phyloP scores from a whole-genome alignment of 1,140 invertebrate species.

The Drosophila arawakana region DNA sequence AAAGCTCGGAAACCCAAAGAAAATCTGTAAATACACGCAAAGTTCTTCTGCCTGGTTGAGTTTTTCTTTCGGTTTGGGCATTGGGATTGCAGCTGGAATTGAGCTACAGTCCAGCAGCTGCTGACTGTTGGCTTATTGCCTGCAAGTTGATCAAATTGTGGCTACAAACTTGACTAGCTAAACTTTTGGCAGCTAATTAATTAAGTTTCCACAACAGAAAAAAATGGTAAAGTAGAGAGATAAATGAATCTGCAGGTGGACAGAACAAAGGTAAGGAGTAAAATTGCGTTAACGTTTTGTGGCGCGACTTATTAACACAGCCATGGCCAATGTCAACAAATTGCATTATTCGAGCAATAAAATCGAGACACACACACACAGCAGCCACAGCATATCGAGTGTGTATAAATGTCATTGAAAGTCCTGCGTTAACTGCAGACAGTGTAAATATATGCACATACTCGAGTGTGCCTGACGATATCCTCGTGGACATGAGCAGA shows the following conservation, averaged over 20 bases:
- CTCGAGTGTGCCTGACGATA: neutral
- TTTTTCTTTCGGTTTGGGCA: constrained; percentile 24
- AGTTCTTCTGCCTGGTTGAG: constrained; percentile 45
- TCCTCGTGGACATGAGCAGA: neutral
- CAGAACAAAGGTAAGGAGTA: constrained; percentile 32
- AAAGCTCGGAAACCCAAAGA: constrained; percentile 64
- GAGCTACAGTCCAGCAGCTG: constrained; percentile 23
- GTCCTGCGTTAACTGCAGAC: constrained; percentile 36
- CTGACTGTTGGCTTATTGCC: constrained; percentile 10
- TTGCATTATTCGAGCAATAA: constrained; percentile 76
- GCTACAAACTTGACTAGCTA: constrained; percentile 56
- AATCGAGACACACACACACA: constrained; percentile 50
- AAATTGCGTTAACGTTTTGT: constrained; percentile 59
- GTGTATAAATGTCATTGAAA: constrained; percentile 63
- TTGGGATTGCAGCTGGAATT: constrained; percentile 34
- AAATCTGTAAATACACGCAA: constrained; percentile 66
- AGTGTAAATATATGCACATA: constrained; percentile 27
- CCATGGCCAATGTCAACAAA: constrained; percentile 79
- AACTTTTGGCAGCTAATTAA: constrained; percentile 79
- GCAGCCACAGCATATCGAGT: constrained; percentile 28
- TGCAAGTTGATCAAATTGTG: constrained; percentile 77
- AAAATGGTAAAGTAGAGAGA: neutral
- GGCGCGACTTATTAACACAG: constrained; percentile 68
- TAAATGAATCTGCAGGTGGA: neutral
- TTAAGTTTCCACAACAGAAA: constrained; percentile 63